Percentiles rank a stretch among this genome's conserved stretches.
These are phyloP conservation scores for Parasteatoda lunata DNA, from an alignment of 2,888 invertebrate genomes.

Conservation along the genomic window DNA sequence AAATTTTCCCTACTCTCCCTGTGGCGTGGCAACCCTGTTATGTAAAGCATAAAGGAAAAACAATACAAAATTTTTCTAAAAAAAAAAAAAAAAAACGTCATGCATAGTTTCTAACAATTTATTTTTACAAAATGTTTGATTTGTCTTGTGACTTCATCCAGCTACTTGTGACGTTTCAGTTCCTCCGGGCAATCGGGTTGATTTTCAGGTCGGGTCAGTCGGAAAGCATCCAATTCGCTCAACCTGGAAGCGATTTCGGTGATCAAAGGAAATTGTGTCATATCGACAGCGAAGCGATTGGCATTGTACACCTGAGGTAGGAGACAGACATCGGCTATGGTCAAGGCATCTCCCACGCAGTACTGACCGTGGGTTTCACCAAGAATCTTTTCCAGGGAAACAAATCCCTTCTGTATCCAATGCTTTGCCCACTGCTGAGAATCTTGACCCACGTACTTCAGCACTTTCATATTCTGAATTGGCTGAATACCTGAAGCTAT, in stretches of 20 bases:
- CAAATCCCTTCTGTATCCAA: slow-evolving; percentile 92
- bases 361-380: slow-evolving; percentile 90
- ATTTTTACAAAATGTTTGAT: no score
- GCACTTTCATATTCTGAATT: slow-evolving; percentile 90
- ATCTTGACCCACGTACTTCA: slow-evolving; percentile 80
- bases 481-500: slow-evolving; percentile 97
- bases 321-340: slow-evolving; percentile 94
- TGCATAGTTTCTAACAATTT: no score
- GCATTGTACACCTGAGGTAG: slow-evolving; percentile 83
- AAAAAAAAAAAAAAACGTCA: no score
- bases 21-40: no score
- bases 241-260: slow-evolving; percentile 89
- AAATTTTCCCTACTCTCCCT: no score
- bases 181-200: slow-evolving; percentile 84
- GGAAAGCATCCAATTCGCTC: slow-evolving; percentile 90
- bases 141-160: no score
- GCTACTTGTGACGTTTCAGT: not conserved
- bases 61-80: no score
- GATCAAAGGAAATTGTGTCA: slow-evolving; percentile 77
- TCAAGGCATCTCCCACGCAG: slow-evolving; percentile 93
- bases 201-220: slow-evolving; percentile 90
- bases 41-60: no score
- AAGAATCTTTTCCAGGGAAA: slow-evolving; percentile 84
- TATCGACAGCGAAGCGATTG: slow-evolving; percentile 69
- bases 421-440: slow-evolving; percentile 92